A percentile compares a stretch with the other conserved stretches of the same genome.
phyloP scores from a whole-genome alignment of 2,113 vertebrate genomes.

The Peromyscus leucopus region DNA sequence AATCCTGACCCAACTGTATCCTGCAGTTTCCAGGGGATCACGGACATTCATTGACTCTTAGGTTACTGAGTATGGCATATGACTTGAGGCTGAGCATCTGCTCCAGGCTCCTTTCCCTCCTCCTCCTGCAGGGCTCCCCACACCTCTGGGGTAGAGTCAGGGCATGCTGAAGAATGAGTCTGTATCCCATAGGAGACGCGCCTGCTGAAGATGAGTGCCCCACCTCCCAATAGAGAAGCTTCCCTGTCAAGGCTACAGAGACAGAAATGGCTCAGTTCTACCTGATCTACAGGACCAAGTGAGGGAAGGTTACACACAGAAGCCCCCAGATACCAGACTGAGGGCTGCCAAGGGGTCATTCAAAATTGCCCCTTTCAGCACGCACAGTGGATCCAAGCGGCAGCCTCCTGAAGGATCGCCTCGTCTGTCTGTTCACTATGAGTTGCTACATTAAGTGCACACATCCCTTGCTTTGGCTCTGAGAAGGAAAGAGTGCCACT shows the following conservation, averaged over 20 bases:
- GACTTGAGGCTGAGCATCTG: not conserved
- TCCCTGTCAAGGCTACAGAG: not conserved
- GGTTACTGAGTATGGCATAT: not conserved
- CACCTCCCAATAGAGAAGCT: not conserved
- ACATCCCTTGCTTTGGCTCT: not conserved
- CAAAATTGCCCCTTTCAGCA: not conserved
- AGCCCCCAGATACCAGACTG: not conserved
- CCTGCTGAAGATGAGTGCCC: not conserved
- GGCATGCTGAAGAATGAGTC: not conserved
- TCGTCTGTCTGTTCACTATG: not conserved
- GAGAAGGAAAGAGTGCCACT: not conserved
- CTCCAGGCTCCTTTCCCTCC: not conserved
- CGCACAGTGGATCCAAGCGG: fast-evolving
- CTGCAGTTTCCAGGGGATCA: not conserved
- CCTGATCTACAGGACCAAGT: not conserved
- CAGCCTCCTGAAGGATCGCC: not conserved
- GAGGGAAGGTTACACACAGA: not conserved
- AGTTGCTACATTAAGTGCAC: not conserved
- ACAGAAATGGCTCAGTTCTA: not conserved
- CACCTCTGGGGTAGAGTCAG: not conserved
- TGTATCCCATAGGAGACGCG: not conserved
- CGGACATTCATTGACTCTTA: not conserved
- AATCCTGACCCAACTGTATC: not conserved
- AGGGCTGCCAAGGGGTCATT: not conserved
- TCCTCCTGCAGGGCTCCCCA: not conserved